Base-by-base conservation (phyloP, 1,140 invertebrate species). In the Drosophila ambigua region DNA sequence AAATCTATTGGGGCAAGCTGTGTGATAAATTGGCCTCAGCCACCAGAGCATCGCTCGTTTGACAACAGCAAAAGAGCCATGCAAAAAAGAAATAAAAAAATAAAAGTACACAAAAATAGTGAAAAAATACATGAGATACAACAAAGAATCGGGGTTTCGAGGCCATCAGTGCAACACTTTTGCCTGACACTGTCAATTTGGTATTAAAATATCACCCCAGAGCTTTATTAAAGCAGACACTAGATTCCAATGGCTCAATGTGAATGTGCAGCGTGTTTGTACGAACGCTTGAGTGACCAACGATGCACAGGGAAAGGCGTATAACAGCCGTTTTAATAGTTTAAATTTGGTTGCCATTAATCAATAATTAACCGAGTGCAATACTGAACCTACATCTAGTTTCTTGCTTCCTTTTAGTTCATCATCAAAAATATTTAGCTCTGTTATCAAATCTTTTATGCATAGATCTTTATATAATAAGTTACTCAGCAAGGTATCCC, bases 1-100 rank as follows among this genome's bases (percentile, higher is more conserved):
- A 85, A 85, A 87, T 87, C 82, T 82, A 85, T 85, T 78, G 82
- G 82, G 78, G 83, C 74, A 59, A 67, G 62, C 66, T 52, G 48
- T 60, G 60, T 85, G 82, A 85, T 85, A 87, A 85, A 85, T 85
- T 85, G 78, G 77, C 57, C 51, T 52, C 81, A 66, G 69, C 62
- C 77, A 74, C 31, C 72, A 43, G 49, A 61, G 49, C 63, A 62
- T 57, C 69, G 62, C 50, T 45, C 43, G 44, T 45, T 57, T 71
- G 79, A 83, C 74, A 82, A 61, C 26, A 28, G 43, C 43, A 28
- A 69, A 52, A 52, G 20, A 20, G 20, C 20, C 15, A 20, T 20
- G 51, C n/a, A 41, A 59, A 67, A 68, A 54, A 69, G 39, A 41
- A 59, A 67, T 54, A 54, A 68, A 48, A 50, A 13, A 16, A 66